A percentile compares a stretch with the other conserved stretches of the same genome.
Conservation (phyloP, 2,113 vertebrate species). For the Oxyura jamaicensis region DNA sequence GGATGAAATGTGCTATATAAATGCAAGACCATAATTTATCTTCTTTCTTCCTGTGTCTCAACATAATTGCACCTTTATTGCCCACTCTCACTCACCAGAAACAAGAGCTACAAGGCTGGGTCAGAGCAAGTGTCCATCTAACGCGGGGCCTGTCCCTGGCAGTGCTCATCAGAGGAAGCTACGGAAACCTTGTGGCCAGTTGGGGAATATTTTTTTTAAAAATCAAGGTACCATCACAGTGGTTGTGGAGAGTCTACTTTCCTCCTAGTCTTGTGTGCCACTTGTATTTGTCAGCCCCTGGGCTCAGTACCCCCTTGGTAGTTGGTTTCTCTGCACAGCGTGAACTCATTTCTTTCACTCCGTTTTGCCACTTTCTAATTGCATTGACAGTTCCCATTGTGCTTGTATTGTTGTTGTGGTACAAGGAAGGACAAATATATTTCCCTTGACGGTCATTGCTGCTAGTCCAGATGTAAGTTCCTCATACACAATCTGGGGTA, state of each 20-base stretch:
- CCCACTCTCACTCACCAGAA: neutral
- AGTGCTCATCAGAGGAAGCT: fast-evolving
- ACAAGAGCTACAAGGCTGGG: neutral
- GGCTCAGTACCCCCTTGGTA: neutral
- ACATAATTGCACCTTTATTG: conserved; percentile 14
- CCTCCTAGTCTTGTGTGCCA: neutral
- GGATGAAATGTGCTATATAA: conserved; percentile 51
- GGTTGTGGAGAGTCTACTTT: neutral
- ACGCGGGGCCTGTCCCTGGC: fast-evolving
- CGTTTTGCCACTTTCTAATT: neutral
- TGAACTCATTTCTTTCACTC: neutral
- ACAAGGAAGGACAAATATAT: neutral
- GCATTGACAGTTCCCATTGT: neutral
- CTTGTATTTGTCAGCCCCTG: fast-evolving
- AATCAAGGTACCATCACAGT: fast-evolving
- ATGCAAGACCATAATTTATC: conserved; percentile 42
- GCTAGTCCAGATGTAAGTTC: neutral
- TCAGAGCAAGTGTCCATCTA: neutral
- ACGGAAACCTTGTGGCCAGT: fast-evolving
- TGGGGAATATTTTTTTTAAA: neutral
- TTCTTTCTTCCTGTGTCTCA: neutral
- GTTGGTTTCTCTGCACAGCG: neutral
- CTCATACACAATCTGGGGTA: neutral
- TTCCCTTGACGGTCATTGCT: neutral
- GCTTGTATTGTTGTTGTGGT: neutral